Evolutionary conservation across 2,888 invertebrate genomes (phyloP), one percentile per base, ranked within the genome.

Genomic region (Portevinia maculata): DNA sequence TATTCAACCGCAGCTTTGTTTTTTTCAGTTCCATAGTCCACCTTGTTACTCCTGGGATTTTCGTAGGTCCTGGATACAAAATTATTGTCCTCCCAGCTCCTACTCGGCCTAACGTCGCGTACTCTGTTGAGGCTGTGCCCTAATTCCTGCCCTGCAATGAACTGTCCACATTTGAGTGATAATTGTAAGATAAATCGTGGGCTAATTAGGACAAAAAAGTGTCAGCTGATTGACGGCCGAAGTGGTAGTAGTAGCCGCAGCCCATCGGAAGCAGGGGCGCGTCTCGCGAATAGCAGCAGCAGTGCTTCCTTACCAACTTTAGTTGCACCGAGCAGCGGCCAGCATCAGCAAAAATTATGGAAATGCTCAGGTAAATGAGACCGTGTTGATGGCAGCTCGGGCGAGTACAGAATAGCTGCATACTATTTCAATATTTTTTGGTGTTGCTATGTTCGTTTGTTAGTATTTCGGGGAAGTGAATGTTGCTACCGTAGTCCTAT

Each of bases 81-180:
- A 5, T 24, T 24, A 24, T 24, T 24, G 24, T 24, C 24, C 13
- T 28, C 19, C 8, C 9, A 9, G 17, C 11, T 19, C 19, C 5
- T 17, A 41, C 37, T 39, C 13, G 39, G 7, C 5, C 1, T 13
- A 13, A 37, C 13, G 13, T 7, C n/a, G 11, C 19, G 5, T 11
- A 21, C 19, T 6, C 46, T 37, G 11, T 15, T 55, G 17, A 17
- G 55, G 55, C 11, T 24, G 34, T 37, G 17, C 9, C 15, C 3
- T 17, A 32, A 48, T 34, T 7, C 3, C 34, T 53, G 50, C 44
- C 30, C 30, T 34, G 92, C 89, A 89, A 94, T 94, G 94, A 94
- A 94, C 92, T 94, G 94, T 91, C 92, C 93, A 88, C 94, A 94
- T 92, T 92, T 94, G 88, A 92, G 92, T 90, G 93, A 93, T 91